Base-by-base conservation (phyloP, 2,888 invertebrate species). In the Pimpla rufipes region DNA sequence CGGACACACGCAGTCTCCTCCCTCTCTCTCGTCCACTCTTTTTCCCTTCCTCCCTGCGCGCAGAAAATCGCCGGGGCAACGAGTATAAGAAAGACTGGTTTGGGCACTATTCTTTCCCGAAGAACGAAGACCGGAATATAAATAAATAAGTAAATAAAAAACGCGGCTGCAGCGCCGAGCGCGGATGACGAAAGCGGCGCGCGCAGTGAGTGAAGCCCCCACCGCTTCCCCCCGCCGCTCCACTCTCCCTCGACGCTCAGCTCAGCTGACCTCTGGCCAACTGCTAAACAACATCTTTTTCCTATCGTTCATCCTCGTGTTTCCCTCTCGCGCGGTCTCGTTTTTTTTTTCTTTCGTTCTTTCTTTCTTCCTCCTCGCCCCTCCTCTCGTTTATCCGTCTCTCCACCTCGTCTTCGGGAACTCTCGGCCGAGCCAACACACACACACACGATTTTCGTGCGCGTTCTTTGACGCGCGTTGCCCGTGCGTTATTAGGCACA, bases 171-270 rank as follows among this genome's bases (percentile, higher is more conserved):
- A 29, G 55, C 35, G 77, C 55, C 77, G 80, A 75, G 73, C n/a
- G 81, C 83, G 85, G 83, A 81, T 79, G 88, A 88, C 87, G 88
- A 88, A 89, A 89, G n/a, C n/a, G n/a, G 88, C 89, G 87, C 87
- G 81, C 81, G 18, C 75, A 75, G 85, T 85, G n/a, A n/a, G 81
- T 86, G 16, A 35, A 8, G n/a, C 82, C 85, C 87, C 86, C 57
- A 29, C 86, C 86, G n/a, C n/a, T n/a, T n/a, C n/a, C n/a, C n/a
- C n/a, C n/a, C n/a, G n/a, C n/a, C n/a, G n/a, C 40, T 21, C 47
- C 8, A 21, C 21, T 55, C 40, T 52, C n/a, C n/a, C 55, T 21
- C 7, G 42, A 29, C n/a, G n/a, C 29, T 16, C 74, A 21, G 42
- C 42, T 55, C 45, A 59, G 47, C 35, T 80, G 80, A 81, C 83